Base-by-base conservation (phyloP, 2,888 invertebrate species). In the Phania funesta region DNA sequence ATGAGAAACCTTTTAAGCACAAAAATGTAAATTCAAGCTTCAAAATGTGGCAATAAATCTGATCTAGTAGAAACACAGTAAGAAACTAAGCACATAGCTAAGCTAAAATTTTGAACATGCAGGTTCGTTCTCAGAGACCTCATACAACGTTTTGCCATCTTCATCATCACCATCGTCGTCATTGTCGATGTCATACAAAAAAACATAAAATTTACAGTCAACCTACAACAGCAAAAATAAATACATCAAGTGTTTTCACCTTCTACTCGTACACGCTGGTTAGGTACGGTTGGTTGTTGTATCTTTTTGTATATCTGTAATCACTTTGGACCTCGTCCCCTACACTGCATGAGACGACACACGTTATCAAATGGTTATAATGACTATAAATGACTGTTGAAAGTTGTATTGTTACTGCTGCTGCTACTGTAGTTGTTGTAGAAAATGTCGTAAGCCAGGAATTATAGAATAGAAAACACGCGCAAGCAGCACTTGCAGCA, bases 11-110 rank as follows among this genome's bases (percentile, higher is more conserved):
- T 38, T 62, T 77, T 46, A 26, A 48, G 29, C 48, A 70, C 44
- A 46, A 50, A 80, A 75, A 64, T 70, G 54, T 56, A 56, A 62
- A 68, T 48, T 75, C 32, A 64, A 80, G 68, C 62, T 48, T 65
- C 64, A 70, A 80, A 70, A 75, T 87, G 86, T 86, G 87, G 87
- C 87, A 88, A 88, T 88, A 89, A 89, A 89, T 88, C 87, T 88
- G 44, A 20, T 35, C 13, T 56, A 54, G 48, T 22, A 52, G 3
- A 44, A 54, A 35, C 9, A 16, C 8, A 65, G 4, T 26, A 35
- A 62, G 26, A 8, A 13, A 73, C 26, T 20, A 44, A 38, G 62
- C 32, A 46, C 9, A 26, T 20, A 13, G n/a, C 16, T 24, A 68
- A 44, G 24, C 38, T 35, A 35, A 62, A 73, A 50, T 50, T 71